phyloP scores from a whole-genome alignment of 2,113 vertebrate genomes.

The Dolichallabes microphthalmus region DNA sequence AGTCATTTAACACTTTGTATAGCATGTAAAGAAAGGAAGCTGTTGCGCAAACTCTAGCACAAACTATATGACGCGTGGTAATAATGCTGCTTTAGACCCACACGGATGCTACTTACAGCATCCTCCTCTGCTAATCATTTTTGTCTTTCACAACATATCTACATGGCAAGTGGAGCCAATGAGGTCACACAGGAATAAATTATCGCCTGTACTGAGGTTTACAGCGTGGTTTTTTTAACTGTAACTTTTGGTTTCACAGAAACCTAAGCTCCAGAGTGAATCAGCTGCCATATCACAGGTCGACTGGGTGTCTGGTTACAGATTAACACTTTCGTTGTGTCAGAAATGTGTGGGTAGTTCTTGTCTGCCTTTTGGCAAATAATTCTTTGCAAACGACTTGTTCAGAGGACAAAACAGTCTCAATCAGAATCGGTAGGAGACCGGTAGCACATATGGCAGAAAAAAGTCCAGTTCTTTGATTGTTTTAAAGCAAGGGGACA shows the following conservation, averaged over 20 bases:
- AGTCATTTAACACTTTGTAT: slow-evolving; percentile 20
- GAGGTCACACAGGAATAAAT: not conserved
- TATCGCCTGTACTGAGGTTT: not conserved
- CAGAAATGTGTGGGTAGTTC: not conserved
- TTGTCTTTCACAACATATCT: not conserved
- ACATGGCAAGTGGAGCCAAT: not conserved
- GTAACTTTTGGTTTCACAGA: not conserved
- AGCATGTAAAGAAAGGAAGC: not conserved
- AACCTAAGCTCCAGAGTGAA: not conserved
- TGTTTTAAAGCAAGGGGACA: not conserved
- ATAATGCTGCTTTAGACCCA: not conserved
- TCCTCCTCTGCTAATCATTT: not conserved
- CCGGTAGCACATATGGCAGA: not conserved
- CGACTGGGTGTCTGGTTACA: not conserved
- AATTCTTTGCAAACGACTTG: not conserved
- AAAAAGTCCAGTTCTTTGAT: not conserved
- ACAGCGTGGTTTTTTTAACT: not conserved
- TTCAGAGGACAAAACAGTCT: not conserved
- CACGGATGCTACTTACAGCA: not conserved
- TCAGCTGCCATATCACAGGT: not conserved
- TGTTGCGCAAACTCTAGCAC: not conserved
- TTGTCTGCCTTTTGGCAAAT: not conserved
- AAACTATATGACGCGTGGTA: not conserved
- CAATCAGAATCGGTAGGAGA: not conserved
- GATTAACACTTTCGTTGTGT: not conserved